Evolutionary conservation across 1,140 invertebrate species (phyloP).

Genomic region (Myzus persicae): DNA sequence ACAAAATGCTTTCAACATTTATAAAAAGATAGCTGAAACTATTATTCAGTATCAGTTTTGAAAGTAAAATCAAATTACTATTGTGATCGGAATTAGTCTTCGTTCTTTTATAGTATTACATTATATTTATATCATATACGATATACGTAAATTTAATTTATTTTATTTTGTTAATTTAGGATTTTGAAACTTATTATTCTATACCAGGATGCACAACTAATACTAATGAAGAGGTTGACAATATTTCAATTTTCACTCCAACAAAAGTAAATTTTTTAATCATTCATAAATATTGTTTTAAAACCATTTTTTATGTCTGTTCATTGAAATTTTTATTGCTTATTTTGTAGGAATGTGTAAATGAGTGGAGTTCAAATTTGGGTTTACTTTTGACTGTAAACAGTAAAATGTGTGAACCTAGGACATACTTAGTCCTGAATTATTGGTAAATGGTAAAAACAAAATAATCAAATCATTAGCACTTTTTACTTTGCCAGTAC

Average conservation of each 20-base stretch:
- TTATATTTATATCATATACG: too few species aligned
- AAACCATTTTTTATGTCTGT: not conserved
- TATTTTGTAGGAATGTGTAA: not conserved
- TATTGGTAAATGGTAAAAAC: too few species aligned
- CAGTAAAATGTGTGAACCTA: not conserved
- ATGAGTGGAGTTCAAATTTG: not conserved
- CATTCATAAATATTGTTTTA: not conserved
- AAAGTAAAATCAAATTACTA: too few species aligned
- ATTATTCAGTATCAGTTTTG: too few species aligned
- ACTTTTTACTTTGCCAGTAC: too few species aligned
- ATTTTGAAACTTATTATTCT: not conserved
- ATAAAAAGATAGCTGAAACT: too few species aligned
- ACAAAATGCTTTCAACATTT: too few species aligned
- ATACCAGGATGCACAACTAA: not conserved
- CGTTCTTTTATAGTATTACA: too few species aligned
- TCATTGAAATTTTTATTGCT: not conserved
- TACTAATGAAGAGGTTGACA: not conserved
- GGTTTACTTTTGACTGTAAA: not conserved
- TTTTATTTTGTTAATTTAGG: slow-evolving; percentile 5
- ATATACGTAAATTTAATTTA: too few species aligned
- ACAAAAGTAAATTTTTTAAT: not conserved
- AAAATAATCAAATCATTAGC: too few species aligned
- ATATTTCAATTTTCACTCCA: not conserved
- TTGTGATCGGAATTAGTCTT: too few species aligned
- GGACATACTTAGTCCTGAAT: not conserved